These are phyloP conservation scores for Saguinus imperator DNA, from an alignment of 2,113 vertebrate species.

Conservation along the genomic window DNA sequence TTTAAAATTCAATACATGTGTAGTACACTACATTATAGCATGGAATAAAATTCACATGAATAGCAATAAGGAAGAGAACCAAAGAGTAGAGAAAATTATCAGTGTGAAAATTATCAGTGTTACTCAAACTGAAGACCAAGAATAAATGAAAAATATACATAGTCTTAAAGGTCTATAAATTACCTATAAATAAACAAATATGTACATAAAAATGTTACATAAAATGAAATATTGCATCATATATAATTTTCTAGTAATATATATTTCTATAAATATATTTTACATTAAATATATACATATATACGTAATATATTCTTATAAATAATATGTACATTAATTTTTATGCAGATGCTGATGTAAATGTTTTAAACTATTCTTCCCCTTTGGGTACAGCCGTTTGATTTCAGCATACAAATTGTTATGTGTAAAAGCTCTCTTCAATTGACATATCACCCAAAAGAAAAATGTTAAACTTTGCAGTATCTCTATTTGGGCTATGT, in stretches of 20 bases:
- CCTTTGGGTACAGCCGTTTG: neutral
- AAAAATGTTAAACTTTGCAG: neutral
- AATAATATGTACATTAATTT: neutral
- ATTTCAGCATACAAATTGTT: neutral
- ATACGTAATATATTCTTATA: neutral
- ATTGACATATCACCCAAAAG: neutral
- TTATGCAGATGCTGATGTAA: neutral
- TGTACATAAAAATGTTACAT: neutral
- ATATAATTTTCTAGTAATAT: neutral
- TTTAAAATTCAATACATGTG: neutral
- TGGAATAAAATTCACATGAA: neutral
- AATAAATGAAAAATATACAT: neutral
- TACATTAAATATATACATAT: neutral
- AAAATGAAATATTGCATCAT: neutral
- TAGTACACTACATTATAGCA: neutral
- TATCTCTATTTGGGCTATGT: neutral
- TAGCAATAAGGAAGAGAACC: neutral
- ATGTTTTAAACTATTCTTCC: neutral
- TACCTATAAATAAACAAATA: neutral
- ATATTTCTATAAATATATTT: neutral
- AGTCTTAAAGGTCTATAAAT: neutral
- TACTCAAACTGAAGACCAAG: neutral
- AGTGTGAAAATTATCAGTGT: neutral
- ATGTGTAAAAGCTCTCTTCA: neutral
- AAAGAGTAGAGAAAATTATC: neutral